These are phyloP conservation scores for Synanthedon andrenaeformis DNA, from an alignment of 2,888 invertebrate species.

Conservation along the genomic window DNA sequence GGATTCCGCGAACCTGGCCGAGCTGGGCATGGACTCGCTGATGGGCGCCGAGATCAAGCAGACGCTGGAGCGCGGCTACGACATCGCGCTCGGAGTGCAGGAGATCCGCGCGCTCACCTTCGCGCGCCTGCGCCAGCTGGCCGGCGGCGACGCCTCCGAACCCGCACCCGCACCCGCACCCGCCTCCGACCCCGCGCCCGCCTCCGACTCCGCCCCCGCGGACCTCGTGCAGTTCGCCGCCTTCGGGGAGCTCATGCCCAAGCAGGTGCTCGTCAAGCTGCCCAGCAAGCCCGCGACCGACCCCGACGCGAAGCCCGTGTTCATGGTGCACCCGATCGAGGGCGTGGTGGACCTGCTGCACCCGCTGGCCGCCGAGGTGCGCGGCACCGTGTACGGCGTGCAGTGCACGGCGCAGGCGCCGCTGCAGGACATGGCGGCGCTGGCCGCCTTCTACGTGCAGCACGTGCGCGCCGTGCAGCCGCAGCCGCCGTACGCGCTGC, in stretches of 20 bases:
- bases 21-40: conserved; percentile 97
- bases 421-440: conserved; percentile 74
- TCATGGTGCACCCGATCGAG: conserved; percentile 89
- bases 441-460: conserved; percentile 79
- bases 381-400: conserved; percentile 86
- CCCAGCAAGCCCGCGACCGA: conserved; percentile 61
- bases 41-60: conserved; percentile 99
- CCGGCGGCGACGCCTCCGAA: conserved; percentile 21
- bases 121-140: conserved; percentile 75
- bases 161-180: conserved; percentile 17
- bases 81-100: conserved; percentile 89
- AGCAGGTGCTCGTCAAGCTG: conserved; percentile 76
- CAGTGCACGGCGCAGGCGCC: conserved; percentile 88
- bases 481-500: conserved; percentile 86
- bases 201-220: conserved; percentile 40
- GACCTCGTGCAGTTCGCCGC: conserved; percentile 58
- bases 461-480: conserved; percentile 83
- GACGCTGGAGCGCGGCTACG: conserved; percentile 91
- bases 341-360: conserved; percentile 81
- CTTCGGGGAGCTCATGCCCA: conserved; percentile 78
- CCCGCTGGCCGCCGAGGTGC: conserved; percentile 77
- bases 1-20: conserved; percentile 83
- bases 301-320: conserved; percentile 64
- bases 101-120: conserved; percentile 91
- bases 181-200: conserved; percentile 23